These are phyloP conservation scores for Erpetoichthys calabaricus DNA, from an alignment of 2,797 vertebrate genomes.

Conservation along the genomic window DNA sequence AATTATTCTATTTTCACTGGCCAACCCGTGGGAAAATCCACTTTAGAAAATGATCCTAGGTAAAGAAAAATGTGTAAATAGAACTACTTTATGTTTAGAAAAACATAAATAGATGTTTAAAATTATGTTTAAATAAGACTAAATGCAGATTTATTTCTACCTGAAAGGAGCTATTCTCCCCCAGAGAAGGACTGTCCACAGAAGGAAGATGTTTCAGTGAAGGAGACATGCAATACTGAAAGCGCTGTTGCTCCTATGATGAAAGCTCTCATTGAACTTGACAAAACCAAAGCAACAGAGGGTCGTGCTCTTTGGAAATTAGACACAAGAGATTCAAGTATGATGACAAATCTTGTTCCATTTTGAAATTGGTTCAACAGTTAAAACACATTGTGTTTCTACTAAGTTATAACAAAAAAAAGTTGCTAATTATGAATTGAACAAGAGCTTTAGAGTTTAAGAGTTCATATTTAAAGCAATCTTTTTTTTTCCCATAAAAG, in stretches of 20 bases:
- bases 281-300: slow-evolving; percentile 69
- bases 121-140: slow-evolving; percentile 10
- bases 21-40: slow-evolving; percentile 37
- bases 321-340: slow-evolving; percentile 32
- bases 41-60: too few species aligned
- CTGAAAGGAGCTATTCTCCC: slow-evolving; percentile 46
- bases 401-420: too few species aligned
- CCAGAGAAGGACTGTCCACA: slow-evolving; percentile 56
- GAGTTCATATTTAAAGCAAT: too few species aligned
- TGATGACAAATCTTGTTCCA: not conserved
- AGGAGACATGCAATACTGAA: slow-evolving; percentile 37
- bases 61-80: too few species aligned
- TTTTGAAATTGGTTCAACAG: not conserved
- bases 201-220: slow-evolving; percentile 24
- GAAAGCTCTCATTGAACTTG: slow-evolving; percentile 76
- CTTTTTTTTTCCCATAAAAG: too few species aligned
- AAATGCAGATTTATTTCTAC: slow-evolving; percentile 20
- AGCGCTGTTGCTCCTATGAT: slow-evolving; percentile 60
- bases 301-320: slow-evolving; percentile 56
- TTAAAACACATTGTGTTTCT: too few species aligned
- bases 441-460: too few species aligned
- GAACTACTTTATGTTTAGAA: too few species aligned
- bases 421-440: too few species aligned
- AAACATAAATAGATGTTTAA: too few species aligned
- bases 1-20: slow-evolving; percentile 54